These are phyloP conservation scores for Mormyrops boulengeri DNA, from an alignment of 2,797 vertebrate genomes.

Conservation along the genomic window DNA sequence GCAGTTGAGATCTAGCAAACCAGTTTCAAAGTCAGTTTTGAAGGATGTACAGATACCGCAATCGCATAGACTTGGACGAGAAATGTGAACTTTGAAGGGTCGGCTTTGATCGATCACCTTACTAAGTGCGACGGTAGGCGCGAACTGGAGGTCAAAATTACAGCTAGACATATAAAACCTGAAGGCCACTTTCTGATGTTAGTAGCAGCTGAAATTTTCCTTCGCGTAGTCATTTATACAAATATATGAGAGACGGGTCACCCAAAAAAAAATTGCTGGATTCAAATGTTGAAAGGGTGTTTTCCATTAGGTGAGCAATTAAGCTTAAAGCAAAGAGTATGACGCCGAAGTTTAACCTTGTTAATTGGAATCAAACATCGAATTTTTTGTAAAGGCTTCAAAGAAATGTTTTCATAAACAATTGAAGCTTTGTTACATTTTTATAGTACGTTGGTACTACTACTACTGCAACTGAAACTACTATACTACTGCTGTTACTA, in stretches of 20 bases:
- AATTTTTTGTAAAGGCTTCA: not conserved
- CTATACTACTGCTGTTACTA: not conserved
- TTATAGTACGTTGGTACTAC: not conserved
- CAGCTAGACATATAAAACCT: not conserved
- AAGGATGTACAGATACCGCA: not conserved
- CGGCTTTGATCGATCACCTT: conserved; percentile 3
- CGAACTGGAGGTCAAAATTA: not conserved
- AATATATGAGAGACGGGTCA: not conserved
- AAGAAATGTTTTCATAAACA: not conserved
- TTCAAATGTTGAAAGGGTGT: not conserved
- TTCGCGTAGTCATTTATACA: not conserved
- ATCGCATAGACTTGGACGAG: not conserved
- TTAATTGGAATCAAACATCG: not conserved
- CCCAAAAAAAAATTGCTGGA: not conserved
- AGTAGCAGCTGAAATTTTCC: not conserved
- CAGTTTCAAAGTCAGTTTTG: not conserved
- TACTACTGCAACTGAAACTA: not conserved
- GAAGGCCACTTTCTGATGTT: not conserved
- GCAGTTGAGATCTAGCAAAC: not conserved
- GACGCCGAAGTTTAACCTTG: not conserved
- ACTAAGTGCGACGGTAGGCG: not conserved
- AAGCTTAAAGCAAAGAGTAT: not conserved
- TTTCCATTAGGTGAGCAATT: not conserved
- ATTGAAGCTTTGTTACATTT: not conserved
- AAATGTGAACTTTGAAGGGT: not conserved